These are phyloP conservation scores for Calosoma granatense DNA, from an alignment of 1,140 invertebrate species.

Conservation along the genomic window DNA sequence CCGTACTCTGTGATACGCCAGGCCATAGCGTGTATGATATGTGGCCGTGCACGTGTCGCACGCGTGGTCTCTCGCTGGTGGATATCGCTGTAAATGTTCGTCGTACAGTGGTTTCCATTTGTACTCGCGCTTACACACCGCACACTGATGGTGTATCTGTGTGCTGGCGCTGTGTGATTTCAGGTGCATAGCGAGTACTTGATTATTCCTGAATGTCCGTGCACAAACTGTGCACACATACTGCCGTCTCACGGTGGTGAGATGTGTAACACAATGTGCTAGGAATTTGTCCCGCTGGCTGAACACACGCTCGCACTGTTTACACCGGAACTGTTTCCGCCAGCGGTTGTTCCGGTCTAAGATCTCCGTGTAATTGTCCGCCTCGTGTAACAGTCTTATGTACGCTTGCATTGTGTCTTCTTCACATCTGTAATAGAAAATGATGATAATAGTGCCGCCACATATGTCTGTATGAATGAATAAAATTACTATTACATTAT, in stretches of 20 bases:
- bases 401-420: slow-evolving; percentile 45
- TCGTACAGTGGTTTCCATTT: not conserved
- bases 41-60: not conserved
- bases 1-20: not conserved
- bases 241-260: not conserved
- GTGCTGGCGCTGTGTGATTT: not conserved
- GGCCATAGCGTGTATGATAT: not conserved
- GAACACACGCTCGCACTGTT: not conserved
- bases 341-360: slow-evolving; percentile 49
- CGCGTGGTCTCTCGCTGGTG: not conserved
- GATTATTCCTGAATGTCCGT: not conserved
- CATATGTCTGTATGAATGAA: too few species aligned
- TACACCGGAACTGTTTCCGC: slow-evolving; percentile 23
- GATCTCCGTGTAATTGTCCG: slow-evolving; percentile 52
- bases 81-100: not conserved
- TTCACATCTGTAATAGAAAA: not conserved
- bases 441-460: too few species aligned
- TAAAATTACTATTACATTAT: too few species aligned
- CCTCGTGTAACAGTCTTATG: slow-evolving; percentile 47
- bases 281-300: not conserved
- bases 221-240: not conserved
- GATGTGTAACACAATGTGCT: not conserved
- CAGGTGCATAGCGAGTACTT: not conserved
- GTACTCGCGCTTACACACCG: not conserved
- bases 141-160: not conserved